Evolutionary conservation across 2,797 vertebrate genomes (phyloP).

Genomic region (Zenarchopterus dispar): DNA sequence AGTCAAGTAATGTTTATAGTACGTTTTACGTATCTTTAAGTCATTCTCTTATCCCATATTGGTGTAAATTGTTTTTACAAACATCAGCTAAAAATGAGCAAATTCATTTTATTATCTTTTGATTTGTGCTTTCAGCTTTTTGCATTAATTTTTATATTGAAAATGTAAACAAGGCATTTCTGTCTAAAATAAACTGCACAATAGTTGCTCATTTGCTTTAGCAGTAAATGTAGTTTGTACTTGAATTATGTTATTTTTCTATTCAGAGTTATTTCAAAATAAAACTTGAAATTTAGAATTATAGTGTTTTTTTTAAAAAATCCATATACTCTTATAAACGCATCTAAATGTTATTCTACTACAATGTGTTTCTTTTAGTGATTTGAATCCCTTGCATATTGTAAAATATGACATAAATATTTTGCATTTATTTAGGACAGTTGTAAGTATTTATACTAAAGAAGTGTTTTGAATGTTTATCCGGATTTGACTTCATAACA

Average conservation of each 20-base stretch:
- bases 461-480: constrained; percentile 23
- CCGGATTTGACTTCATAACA: constrained; percentile 54
- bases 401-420: no score
- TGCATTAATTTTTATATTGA: neutral
- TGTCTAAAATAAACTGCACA: neutral
- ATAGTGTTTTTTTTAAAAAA: neutral
- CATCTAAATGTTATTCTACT: neutral
- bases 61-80: no score
- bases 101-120: no score
- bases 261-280: neutral
- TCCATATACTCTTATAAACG: constrained; percentile 11
- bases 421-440: neutral
- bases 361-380: neutral
- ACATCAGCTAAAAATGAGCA: no score
- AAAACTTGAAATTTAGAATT: neutral
- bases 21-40: no score
- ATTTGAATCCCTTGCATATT: no score
- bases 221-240: neutral
- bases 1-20: no score
- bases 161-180: constrained; percentile 27
- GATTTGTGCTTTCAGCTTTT: neutral
- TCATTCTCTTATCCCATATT: no score
- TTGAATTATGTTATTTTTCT: neutral
- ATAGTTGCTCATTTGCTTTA: neutral
- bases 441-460: neutral